Evolutionary conservation across 2,797 vertebrate genomes (phyloP).

Genomic region (Silurus lanzhouensis): DNA sequence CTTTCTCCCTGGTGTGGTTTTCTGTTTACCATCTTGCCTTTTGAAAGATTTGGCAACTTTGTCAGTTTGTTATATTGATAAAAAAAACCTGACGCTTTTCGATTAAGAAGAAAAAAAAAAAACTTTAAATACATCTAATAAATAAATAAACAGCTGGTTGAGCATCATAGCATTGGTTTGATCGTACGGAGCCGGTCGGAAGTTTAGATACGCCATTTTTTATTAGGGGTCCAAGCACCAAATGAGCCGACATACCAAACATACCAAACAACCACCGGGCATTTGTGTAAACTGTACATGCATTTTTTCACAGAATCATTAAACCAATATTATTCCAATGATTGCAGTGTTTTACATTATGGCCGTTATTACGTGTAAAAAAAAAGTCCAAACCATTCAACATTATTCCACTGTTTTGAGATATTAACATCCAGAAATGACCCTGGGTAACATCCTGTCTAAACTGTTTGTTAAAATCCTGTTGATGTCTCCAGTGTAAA

Average conservation of each 20-base stretch:
- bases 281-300: not conserved
- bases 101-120: not conserved
- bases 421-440: not conserved
- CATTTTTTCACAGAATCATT: not conserved
- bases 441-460: not conserved
- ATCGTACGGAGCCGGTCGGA: conserved; percentile 19
- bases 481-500: not conserved
- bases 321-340: not conserved
- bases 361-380: not conserved
- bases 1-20: not conserved
- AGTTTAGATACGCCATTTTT: not conserved
- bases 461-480: not conserved
- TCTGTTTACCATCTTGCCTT: conserved; percentile 43
- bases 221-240: conserved; percentile 10
- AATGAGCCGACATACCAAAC: not conserved
- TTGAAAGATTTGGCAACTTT: conserved; percentile 50
- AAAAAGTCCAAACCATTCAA: not conserved
- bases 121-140: conserved; percentile 43
- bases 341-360: not conserved
- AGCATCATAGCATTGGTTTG: conserved; percentile 23
- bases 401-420: not conserved
- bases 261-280: no score
- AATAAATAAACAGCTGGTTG: conserved; percentile 41
- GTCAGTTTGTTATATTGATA: conserved; percentile 54
- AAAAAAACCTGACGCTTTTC: conserved; percentile 56